Evolutionary conservation across 2,797 vertebrate genomes (phyloP).

Genomic region (Pipistrellus nathusii): DNA sequence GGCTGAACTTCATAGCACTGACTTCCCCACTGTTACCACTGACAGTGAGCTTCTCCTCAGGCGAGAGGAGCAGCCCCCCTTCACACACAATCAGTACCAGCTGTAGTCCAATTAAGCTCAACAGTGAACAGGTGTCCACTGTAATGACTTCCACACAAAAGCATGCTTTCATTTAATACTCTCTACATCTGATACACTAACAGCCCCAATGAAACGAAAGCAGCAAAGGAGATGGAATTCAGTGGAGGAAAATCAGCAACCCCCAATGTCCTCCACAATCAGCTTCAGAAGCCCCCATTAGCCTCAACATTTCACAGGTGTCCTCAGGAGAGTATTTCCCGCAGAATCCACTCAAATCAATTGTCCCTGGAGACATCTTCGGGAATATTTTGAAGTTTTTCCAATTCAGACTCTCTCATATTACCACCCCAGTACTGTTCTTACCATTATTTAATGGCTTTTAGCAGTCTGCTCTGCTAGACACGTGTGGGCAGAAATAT

Average conservation of each 20-base stretch:
- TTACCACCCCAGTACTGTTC: not conserved
- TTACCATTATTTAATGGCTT: not conserved
- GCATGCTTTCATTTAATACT: conserved; percentile 86
- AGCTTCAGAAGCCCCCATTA: conserved; percentile 76
- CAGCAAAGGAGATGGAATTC: conserved; percentile 82
- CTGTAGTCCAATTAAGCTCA: conserved; percentile 91
- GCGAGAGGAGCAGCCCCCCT: conserved; percentile 68
- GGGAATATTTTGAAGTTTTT: conserved; percentile 68
- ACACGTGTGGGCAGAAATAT: conserved; percentile 22
- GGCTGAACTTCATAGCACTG: not conserved
- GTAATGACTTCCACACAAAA: conserved; percentile 90
- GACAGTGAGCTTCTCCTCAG: conserved; percentile 38
- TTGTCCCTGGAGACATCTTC: conserved; percentile 65
- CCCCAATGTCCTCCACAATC: conserved; percentile 64
- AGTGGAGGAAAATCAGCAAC: conserved; percentile 70
- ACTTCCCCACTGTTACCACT: conserved; percentile 77
- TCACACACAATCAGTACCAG: conserved; percentile 86
- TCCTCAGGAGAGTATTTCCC: conserved; percentile 53
- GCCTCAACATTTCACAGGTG: conserved; percentile 78
- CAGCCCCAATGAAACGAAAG: conserved; percentile 86
- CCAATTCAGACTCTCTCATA: conserved; percentile 8
- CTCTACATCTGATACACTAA: conserved; percentile 87
- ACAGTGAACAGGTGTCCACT: conserved; percentile 89
- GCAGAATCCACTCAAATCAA: conserved; percentile 51
- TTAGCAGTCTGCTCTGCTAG: not conserved